Conservation (phyloP, 2,113 vertebrate genomes). For the Pterocles burchelli region DNA sequence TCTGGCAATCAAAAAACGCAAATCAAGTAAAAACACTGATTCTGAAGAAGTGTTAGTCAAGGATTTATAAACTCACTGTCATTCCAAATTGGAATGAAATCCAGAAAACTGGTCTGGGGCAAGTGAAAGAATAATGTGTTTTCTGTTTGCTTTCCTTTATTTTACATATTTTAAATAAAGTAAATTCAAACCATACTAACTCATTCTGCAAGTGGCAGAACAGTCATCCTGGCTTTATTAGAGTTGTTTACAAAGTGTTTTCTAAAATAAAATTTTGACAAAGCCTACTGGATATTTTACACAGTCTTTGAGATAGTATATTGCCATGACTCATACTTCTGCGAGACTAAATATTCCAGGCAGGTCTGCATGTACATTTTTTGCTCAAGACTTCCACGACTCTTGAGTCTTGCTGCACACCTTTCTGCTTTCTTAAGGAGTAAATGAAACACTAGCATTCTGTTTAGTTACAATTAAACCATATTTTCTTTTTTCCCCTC, state of each 20-base stretch:
- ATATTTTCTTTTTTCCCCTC: background rate
- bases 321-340: background rate
- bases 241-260: background rate
- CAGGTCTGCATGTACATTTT: background rate
- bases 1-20: background rate
- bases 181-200: background rate
- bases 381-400: no score
- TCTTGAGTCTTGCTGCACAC: background rate
- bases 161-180: background rate
- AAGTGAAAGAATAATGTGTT: background rate
- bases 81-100: background rate
- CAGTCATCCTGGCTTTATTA: background rate
- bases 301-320: background rate
- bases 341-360: background rate
- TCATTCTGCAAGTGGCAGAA: background rate
- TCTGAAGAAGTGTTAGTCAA: background rate
- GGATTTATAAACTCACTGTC: background rate
- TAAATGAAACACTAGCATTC: background rate
- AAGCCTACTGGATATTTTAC: background rate
- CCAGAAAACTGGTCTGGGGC: background rate
- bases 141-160: background rate
- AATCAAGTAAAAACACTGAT: background rate
- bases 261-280: background rate
- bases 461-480: background rate
- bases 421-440: background rate